Evolutionary conservation across 2,888 invertebrate species (phyloP).

Genomic region (Ethmia dodecea): DNA sequence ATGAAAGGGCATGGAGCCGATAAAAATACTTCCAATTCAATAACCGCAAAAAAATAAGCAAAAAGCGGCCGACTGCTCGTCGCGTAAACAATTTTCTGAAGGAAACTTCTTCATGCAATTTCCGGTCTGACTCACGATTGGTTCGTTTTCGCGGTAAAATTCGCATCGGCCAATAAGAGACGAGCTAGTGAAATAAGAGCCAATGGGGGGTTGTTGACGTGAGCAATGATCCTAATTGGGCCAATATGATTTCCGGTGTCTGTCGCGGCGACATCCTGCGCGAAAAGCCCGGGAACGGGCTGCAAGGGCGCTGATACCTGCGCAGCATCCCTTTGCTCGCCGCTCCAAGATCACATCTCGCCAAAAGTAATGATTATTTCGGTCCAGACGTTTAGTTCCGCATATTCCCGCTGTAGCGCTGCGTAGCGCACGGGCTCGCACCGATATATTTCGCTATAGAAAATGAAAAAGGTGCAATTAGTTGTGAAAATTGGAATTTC

Average conservation of each 20-base stretch:
- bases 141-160: conserved; percentile 54
- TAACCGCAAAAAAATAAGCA: conserved; percentile 49
- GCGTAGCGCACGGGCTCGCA: conserved; percentile 41
- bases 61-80: conserved; percentile 47
- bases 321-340: conserved; percentile 60
- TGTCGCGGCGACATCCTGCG: conserved; percentile 61
- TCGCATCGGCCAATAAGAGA: conserved; percentile 37
- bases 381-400: conserved; percentile 66
- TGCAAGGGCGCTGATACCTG: conserved; percentile 48
- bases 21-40: conserved; percentile 47
- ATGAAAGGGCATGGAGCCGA: conserved; percentile 33
- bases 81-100: conserved; percentile 70
- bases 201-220: conserved; percentile 46
- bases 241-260: conserved; percentile 63
- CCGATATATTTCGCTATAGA: conserved; percentile 50
- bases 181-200: conserved; percentile 25
- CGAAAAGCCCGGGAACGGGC: conserved; percentile 63
- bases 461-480: conserved; percentile 61
- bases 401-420: conserved; percentile 67
- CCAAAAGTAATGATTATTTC: conserved; percentile 78
- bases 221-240: conserved; percentile 45
- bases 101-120: conserved; percentile 65
- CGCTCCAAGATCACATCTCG: conserved; percentile 72
- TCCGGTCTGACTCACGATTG: conserved; percentile 54
- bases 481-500: conserved; percentile 52